These are phyloP conservation scores for Sturnus vulgaris DNA, from an alignment of 2,113 vertebrate species.

Conservation along the genomic window DNA sequence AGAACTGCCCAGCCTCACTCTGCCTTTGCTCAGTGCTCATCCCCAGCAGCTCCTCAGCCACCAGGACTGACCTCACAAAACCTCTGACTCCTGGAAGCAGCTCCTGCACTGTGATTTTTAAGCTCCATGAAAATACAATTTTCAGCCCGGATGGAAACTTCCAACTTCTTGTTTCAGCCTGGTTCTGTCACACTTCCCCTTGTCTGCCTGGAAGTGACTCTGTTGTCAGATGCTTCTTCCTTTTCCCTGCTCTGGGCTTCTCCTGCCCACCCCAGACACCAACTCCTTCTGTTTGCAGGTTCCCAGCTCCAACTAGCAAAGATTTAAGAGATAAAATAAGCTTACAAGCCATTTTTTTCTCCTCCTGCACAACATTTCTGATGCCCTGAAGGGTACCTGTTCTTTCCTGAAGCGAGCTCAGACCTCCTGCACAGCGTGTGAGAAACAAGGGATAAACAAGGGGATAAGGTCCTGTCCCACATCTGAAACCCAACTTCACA, in stretches of 20 bases:
- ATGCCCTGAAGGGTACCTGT: background rate
- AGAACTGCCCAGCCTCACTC: rapidly evolving
- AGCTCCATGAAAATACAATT: background rate
- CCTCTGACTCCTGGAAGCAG: background rate
- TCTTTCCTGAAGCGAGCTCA: background rate
- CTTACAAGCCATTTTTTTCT: background rate
- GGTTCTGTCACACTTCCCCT: background rate
- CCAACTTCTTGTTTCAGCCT: background rate
- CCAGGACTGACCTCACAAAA: background rate
- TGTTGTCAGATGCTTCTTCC: background rate
- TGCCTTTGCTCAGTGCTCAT: rapidly evolving
- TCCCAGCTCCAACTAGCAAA: background rate
- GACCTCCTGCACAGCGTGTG: background rate
- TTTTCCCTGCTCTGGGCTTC: background rate
- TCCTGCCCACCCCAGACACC: background rate
- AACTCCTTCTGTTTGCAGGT: background rate
- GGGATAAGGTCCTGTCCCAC: background rate
- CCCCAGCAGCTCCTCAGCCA: background rate
- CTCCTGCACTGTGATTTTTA: background rate
- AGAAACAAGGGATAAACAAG: background rate
- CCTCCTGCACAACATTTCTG: background rate
- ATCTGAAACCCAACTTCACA: conserved; percentile 33
- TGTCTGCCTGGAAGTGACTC: background rate
- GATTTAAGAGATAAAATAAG: background rate
- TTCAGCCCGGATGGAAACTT: background rate